Conservation (phyloP, 2,797 vertebrate genomes). For the Alcedo atthis region DNA sequence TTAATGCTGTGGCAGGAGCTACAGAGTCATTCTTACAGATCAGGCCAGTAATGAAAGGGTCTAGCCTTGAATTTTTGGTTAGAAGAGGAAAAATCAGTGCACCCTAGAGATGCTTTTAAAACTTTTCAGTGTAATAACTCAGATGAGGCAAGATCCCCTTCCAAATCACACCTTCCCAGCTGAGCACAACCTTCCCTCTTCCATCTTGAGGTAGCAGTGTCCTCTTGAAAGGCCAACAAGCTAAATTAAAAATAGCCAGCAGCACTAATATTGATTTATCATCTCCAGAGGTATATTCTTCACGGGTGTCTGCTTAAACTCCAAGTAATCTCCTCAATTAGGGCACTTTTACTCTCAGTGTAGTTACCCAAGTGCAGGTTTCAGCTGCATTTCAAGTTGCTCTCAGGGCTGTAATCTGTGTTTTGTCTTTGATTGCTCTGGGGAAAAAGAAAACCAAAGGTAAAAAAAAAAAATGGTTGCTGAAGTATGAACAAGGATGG, state of each 20-base stretch:
- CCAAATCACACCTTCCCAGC: neutral
- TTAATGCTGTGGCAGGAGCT: neutral
- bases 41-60: neutral
- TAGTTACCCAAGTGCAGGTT: neutral
- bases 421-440: neutral
- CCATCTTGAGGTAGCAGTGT: neutral
- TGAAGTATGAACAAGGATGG: neutral
- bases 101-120: neutral
- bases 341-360: neutral
- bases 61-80: neutral
- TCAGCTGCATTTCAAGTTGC: neutral
- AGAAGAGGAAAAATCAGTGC: neutral
- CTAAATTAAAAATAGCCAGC: neutral
- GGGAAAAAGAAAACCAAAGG: neutral
- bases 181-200: neutral
- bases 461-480: constrained; percentile 12
- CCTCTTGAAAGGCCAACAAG: neutral
- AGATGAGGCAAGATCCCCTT: neutral
- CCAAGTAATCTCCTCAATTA: neutral
- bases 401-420: neutral
- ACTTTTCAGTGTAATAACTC: neutral
- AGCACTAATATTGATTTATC: neutral
- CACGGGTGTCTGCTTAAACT: neutral
- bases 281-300: neutral
- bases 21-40: neutral